A percentile compares a stretch with the other conserved stretches of the same genome.
These are phyloP conservation scores for Scolopax mira DNA, from an alignment of 2,113 vertebrate species.

Conservation along the genomic window DNA sequence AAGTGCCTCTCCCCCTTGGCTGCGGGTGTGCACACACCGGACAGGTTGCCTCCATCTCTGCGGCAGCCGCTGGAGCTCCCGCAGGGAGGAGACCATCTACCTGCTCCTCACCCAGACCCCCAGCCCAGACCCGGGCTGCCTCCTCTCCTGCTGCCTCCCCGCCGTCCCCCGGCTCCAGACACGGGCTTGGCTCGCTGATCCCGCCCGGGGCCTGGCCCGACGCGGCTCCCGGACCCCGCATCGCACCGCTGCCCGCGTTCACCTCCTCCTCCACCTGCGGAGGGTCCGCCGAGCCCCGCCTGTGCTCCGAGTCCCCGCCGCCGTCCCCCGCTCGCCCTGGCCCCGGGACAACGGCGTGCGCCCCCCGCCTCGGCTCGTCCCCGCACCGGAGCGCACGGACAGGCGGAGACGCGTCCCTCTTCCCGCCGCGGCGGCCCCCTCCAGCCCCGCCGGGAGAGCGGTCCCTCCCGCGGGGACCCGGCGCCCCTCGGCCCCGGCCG, in stretches of 20 bases:
- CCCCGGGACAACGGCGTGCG: not conserved
- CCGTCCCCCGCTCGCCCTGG: not conserved
- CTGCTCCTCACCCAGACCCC: not conserved
- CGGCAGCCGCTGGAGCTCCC: not conserved
- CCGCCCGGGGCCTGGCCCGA: not conserved
- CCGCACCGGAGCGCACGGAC: not conserved
- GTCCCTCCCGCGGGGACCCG: not conserved
- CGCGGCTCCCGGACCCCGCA: not conserved
- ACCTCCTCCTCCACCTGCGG: slow-evolving; percentile 7
- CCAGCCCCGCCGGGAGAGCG: not conserved
- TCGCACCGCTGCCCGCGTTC: not conserved
- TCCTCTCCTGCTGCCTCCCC: not conserved
- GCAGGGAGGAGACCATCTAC: not conserved
- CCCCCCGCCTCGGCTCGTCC: not conserved
- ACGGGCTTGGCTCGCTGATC: not conserved
- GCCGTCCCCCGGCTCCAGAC: not conserved
- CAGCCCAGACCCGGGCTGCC: not conserved
- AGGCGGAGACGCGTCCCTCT: not conserved
- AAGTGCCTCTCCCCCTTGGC: not conserved
- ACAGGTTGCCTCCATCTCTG: not conserved
- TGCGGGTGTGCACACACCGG: not conserved
- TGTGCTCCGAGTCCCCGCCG: not conserved
- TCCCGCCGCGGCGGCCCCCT: not conserved
- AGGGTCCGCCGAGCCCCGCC: not conserved
- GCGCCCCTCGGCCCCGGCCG: not conserved